A percentile compares a stretch with the other conserved stretches of the same genome.
Evolutionary conservation across 2,113 vertebrate species (phyloP).

Genomic region (Rhadina sibilatrix): DNA sequence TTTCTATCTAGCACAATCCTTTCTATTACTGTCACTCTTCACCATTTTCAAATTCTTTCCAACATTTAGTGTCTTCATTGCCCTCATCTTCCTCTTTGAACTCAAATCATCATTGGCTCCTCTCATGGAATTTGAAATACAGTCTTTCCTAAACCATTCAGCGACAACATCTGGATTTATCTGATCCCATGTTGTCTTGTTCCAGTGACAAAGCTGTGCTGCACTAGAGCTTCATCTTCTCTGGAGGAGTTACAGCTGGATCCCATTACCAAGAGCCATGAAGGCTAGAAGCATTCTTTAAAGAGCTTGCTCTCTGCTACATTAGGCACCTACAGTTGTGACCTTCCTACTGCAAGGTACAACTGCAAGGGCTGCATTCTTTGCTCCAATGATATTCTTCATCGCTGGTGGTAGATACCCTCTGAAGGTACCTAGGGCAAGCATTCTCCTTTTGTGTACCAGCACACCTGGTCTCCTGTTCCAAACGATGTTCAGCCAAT

Average conservation of each 20-base stretch:
- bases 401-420: neutral
- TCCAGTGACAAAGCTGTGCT: neutral
- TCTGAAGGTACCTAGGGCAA: neutral
- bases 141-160: neutral
- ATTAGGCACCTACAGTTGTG: neutral
- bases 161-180: neutral
- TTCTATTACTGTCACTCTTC: neutral
- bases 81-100: neutral
- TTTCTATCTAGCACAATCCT: neutral
- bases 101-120: neutral
- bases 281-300: neutral
- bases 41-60: neutral
- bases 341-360: neutral
- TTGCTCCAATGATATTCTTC: neutral
- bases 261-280: neutral
- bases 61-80: neutral
- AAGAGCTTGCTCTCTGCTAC: neutral
- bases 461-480: conserved; percentile 35
- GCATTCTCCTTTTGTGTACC: neutral
- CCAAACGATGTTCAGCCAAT: conserved; percentile 23
- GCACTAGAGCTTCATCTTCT: neutral
- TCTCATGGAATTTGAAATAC: neutral
- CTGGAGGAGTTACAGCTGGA: neutral
- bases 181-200: neutral
- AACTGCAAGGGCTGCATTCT: neutral